phyloP scores from a whole-genome alignment of 1,140 invertebrate genomes.

The Ostrea edulis region DNA sequence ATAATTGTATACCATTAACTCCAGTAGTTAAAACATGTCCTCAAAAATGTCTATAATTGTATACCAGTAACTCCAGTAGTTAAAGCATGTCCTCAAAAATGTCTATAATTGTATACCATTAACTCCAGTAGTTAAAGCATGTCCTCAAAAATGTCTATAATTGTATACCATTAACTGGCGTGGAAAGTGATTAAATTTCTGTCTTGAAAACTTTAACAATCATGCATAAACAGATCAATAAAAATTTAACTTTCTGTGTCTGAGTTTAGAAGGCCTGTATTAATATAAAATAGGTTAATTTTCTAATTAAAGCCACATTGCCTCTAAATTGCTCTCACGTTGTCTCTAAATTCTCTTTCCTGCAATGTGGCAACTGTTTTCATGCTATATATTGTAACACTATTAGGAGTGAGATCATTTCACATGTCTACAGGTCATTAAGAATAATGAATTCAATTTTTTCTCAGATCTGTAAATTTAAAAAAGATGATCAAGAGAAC shows the following conservation, averaged over 20 bases:
- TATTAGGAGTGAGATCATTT: not conserved
- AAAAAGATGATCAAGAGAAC: constrained; percentile 14
- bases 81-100: too few relatives aligned
- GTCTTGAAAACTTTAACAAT: not conserved
- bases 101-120: not conserved
- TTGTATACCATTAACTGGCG: not conserved
- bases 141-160: not conserved
- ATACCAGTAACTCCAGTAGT: too few relatives aligned
- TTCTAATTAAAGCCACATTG: constrained; percentile 16
- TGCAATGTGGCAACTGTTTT: constrained; percentile 2
- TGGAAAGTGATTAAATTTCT: not conserved
- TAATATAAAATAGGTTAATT: constrained; percentile 19
- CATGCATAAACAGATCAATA: not conserved
- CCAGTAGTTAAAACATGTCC: too few relatives aligned
- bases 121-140: too few relatives aligned
- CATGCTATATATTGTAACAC: not conserved
- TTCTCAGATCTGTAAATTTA: not conserved
- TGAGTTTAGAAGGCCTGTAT: not conserved
- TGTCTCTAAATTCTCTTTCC: not conserved
- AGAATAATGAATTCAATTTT: not conserved
- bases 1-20: too few relatives aligned
- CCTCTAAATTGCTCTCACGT: not conserved
- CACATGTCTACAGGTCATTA: constrained; percentile 21
- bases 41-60: too few relatives aligned
- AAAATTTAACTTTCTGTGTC: not conserved